Evolutionary conservation across 1,140 invertebrate genomes (phyloP), one percentile per base, ranked within the genome.

Genomic region (Eufriesea mexicana): DNA sequence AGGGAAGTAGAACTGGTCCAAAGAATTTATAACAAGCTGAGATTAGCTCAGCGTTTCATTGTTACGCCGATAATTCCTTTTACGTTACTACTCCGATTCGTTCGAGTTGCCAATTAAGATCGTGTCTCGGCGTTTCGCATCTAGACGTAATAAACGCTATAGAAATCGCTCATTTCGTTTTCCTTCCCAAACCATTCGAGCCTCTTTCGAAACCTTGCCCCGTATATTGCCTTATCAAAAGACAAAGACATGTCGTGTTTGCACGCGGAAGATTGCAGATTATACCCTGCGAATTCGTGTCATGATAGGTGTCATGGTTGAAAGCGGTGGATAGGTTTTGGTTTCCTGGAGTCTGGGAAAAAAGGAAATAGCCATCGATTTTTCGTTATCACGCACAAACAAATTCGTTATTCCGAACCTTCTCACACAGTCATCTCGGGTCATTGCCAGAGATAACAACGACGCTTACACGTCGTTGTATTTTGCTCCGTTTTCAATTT

Each of bases 381-480:
- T 84, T n/a, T 67, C 23, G 8, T 75, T 54, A 76, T n/a, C 23
- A 57, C 45, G 64, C 25, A 14, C 62, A 25, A 16, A 18, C 49
- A n/a, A n/a, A 61, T 25, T 28, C n/a, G 61, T 45, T 68, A n/a
- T 66, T 61, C 6, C n/a, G 59, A 61, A n/a, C 20, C 54, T 54
- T 61, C 25, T n/a, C 54, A 42, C 23, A 28, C 6, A 20, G 47
- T 72, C 55, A 70, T 76, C 72, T n/a, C 47, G 81, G 89, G 88
- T 90, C 88, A 74, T 49, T 68, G 84, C 79, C 79, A 35, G n/a
- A 25, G 89, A 90, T 89, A 89, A 59, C 61, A 35, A 64, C 59
- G 68, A 72, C 81, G 47, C 80, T 75, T 75, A 59, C n/a, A 75
- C 20, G 10, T n/a, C n/a, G n/a, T n/a, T n/a, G n/a, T 67, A 18